phyloP scores from a whole-genome alignment of 2,113 vertebrate genomes.

The Athene cunicularia region DNA sequence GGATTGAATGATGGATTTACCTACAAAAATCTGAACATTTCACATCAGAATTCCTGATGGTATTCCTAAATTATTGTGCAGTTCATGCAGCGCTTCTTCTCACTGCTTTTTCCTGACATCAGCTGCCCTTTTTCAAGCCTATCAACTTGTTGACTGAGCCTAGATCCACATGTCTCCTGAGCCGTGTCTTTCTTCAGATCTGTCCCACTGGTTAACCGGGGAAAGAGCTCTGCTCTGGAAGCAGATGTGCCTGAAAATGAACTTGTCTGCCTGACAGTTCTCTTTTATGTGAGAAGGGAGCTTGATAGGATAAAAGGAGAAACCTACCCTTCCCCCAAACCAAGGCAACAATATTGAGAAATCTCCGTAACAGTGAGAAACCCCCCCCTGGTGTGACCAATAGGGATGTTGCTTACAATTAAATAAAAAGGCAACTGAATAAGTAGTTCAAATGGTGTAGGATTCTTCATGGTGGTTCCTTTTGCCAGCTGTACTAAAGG shows the following conservation, averaged over 20 bases:
- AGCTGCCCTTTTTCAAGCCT: not conserved
- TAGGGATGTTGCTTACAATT: not conserved
- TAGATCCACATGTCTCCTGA: not conserved
- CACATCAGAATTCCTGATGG: not conserved
- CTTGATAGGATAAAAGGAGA: not conserved
- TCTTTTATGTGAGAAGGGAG: not conserved
- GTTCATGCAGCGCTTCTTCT: not conserved
- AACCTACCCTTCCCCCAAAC: not conserved
- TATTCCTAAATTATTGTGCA: not conserved
- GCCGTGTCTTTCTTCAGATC: not conserved
- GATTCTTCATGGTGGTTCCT: slow-evolving; percentile 31
- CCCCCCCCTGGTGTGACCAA: not conserved
- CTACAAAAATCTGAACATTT: not conserved
- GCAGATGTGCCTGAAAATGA: not conserved
- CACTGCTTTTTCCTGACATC: not conserved
- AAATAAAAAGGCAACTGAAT: slow-evolving; percentile 51
- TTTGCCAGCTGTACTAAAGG: slow-evolving; percentile 44
- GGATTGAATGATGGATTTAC: not conserved
- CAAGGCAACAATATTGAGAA: not conserved
- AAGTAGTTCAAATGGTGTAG: slow-evolving; percentile 41
- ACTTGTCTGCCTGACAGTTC: not conserved
- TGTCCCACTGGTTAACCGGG: not conserved
- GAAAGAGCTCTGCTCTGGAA: not conserved
- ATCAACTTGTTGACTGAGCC: not conserved
- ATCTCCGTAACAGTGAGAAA: not conserved